Evolutionary conservation across 2,797 vertebrate genomes (phyloP), one percentile per base, ranked within the genome.

Genomic region (Tolypeutes matacus): DNA sequence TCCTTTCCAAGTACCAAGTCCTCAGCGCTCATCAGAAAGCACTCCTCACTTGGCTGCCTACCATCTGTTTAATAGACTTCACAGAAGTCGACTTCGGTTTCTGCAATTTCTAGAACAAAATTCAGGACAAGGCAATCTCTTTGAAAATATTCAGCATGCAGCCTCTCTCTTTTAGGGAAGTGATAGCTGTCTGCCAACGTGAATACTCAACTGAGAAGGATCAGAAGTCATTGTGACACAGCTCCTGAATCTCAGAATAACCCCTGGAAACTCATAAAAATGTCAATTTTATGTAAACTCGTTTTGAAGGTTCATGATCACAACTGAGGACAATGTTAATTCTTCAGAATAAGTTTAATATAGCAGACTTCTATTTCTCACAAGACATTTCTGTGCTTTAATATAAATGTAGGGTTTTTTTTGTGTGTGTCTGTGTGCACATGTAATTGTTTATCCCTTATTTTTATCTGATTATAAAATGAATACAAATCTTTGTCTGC

Each of bases 21-120:
- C 56, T 86, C 78, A 36, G 60, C 27, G 81, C 90, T 95, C 94
- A 93, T 91, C 73, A 84, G 95, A 96, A 90, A 97, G 78, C 92
- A 87, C 93, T 96, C 78, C 82, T 72, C 88, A 83, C 92, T 87
- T 92, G 95, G 95, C 89, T 77, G 88, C 88, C 73, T 95, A 88
- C 95, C 95, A 97, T 97, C 95, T 96, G 95, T 94, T 96, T 96
- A 93, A 96, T 81, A 94, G 89, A 69, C 86, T 62, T 78, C 2
- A 23, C 83, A 51, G 65, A 96, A 91, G 65, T 56, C 85, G 13
- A 56, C 69, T 72, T 84, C 95, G 81, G 51, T 92, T 95, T 93
- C 77, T 96, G 95, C 70, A 86, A 67, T 95, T 96, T 96, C 92
- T 75, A 67, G 64, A 96, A 75, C 53, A 85, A 95, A 97, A 96